phyloP scores from a whole-genome alignment of 2,113 vertebrate species.

The Bambusicola thoracicus region DNA sequence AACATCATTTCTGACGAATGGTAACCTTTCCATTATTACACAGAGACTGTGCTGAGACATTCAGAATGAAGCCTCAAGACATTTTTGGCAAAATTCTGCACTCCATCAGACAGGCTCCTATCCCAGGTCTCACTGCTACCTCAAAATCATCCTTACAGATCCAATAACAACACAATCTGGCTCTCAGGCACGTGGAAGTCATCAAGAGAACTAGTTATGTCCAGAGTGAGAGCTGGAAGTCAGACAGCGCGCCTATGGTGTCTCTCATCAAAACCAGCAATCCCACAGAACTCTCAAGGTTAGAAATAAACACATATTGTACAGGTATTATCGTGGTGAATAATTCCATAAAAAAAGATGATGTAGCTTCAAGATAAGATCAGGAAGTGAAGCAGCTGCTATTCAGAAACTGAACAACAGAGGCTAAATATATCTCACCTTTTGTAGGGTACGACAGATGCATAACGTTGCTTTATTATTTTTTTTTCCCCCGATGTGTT shows the following conservation, averaged over 20 bases:
- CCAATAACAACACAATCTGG: background rate
- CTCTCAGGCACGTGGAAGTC: background rate
- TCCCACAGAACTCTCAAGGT: background rate
- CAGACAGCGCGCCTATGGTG: background rate
- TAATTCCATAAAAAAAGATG: background rate
- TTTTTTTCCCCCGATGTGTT: background rate
- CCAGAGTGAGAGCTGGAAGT: background rate
- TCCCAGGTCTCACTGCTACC: background rate
- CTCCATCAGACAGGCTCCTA: background rate
- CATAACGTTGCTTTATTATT: background rate
- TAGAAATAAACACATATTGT: background rate
- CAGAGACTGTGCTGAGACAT: background rate
- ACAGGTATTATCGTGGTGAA: background rate
- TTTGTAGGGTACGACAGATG: background rate
- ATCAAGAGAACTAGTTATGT: background rate
- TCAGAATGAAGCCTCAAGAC: background rate
- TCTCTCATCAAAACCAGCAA: background rate
- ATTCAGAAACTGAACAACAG: background rate
- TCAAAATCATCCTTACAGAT: background rate
- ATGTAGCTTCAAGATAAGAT: background rate
- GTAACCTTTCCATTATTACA: background rate
- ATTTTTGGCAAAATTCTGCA: background rate
- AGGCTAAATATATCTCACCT: background rate
- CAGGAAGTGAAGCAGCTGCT: conserved; percentile 23
- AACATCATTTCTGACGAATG: background rate